Evolutionary conservation across 2,113 vertebrate genomes (phyloP), one percentile per base, ranked within the genome.

Genomic region (Otis tarda): DNA sequence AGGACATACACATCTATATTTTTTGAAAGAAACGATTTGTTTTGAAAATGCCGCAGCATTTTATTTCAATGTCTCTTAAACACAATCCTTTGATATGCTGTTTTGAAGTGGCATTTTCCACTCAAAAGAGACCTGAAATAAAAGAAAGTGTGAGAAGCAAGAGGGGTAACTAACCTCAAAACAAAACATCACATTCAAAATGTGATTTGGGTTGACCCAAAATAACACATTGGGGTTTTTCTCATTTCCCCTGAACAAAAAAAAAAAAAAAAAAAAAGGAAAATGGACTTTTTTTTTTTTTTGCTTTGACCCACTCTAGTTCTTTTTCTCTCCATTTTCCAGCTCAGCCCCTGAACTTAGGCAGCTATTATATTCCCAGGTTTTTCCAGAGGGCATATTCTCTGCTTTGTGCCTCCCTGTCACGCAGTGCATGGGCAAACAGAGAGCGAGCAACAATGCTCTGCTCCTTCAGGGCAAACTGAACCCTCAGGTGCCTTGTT

Each of bases 91-190:
- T 93, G 93, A 82, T 95, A 91, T 87, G 77, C 65, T 89, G 57
- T 92, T 95, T 84, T 84, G 53, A 94, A 91, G 84, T 79, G 65
- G 77, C 70, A 50, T 82, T 95, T 93, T 75, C 77, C 77, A 82
- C 74, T 95, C 83, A 86, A 80, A 55, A 89, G 75, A 86, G 61
- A 65, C 43, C 64, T 91, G 87, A 93, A 96, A 94, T 78, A 76
- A 71, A 92, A 95, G 91, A 80, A 96, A 87, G 77, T 84, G 93
- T 94, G 67, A 87, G 74, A 84, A 96, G 74, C 74, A 31, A 75
- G 89, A 84, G 24, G 53, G 67, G 53, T 39, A 82, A 91, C 73
- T 81, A 89, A 95, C 94, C 89, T 95, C 89, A 82, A 95, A 93
- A 49, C 57, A 93, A 95, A 95, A 78, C 30, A 55, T 64, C 75